Evolutionary conservation across 1,140 invertebrate genomes (phyloP), one percentile per base, ranked within the genome.

Genomic region (Wasmannia auropunctata): DNA sequence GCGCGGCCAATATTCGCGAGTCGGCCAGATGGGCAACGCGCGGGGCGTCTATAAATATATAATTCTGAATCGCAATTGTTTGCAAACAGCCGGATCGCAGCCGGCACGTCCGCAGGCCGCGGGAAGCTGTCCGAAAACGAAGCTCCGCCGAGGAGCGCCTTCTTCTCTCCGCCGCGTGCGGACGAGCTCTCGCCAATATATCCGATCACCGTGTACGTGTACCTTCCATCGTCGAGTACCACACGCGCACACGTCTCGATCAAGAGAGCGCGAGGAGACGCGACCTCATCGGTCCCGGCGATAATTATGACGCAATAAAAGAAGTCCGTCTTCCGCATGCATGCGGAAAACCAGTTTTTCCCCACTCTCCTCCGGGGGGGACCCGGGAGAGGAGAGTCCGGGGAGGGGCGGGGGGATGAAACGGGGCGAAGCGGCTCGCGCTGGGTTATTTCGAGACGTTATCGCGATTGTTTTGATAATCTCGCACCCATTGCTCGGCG

Each of bases 11-110:
- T 22, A 54, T 22, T 54, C 51, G 8, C n/a, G 51, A 54, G 51
- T n/a, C 51, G 49, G 14, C 43, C 43, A 46, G 43, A 46, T 37
- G 28, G 31, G 25, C 16, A 16, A 14, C 19, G 19, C 25, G 49
- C 62, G 22, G 10, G 31, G 19, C n/a, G 37, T 86, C 83, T 81
- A 89, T 88, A n/a, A n/a, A n/a, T n/a, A 86, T 81, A 88, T 81
- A 88, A 56, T 49, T 19, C 10, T 1, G 3, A n/a, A 54, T 40
- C 14, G 37, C 67, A 11, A 86, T 86, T 88, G 75, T 89, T 89
- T 88, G 80, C 83, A 70, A 86, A 88, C 75, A 70, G 11, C 25
- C n/a, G 67, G 51, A 76, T n/a, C 34, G 51, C n/a, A n/a, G n/a
- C 6, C 51, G 25, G 60, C 34, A 34, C n/a, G n/a, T 11, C 46